Conservation (phyloP, 2,113 vertebrate species). For the Vulpes vulpes region DNA sequence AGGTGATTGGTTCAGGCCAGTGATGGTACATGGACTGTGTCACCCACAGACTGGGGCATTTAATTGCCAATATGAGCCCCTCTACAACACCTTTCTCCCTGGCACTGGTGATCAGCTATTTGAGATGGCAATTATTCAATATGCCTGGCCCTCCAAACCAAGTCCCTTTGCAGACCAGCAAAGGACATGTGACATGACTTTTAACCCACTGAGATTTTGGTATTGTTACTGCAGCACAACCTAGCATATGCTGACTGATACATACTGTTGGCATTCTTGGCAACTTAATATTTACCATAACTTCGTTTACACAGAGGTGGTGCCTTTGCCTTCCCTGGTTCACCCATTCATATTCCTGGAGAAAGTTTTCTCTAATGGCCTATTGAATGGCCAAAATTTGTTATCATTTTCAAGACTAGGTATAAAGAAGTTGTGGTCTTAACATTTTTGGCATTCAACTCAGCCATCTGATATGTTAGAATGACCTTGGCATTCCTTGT, state of each 20-base stretch:
- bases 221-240: neutral
- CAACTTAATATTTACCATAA: neutral
- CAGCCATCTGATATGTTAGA: neutral
- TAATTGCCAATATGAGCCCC: neutral
- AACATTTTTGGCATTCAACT: neutral
- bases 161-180: neutral
- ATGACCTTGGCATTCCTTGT: neutral
- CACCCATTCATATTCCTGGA: neutral
- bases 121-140: neutral
- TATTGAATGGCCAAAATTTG: neutral
- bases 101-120: neutral
- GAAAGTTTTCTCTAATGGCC: neutral
- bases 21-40: neutral
- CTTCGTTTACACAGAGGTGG: neutral
- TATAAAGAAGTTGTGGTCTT: neutral
- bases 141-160: neutral
- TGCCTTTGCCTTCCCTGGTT: neutral
- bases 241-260: neutral
- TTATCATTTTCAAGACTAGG: neutral
- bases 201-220: neutral
- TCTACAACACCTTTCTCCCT: neutral
- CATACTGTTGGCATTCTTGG: neutral
- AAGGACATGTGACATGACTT: neutral
- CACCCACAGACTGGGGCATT: neutral
- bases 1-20: neutral